Percentiles rank a stretch among this genome's conserved stretches.
These are phyloP conservation scores for Andrena fulva DNA, from an alignment of 2,888 invertebrate species.

Conservation along the genomic window DNA sequence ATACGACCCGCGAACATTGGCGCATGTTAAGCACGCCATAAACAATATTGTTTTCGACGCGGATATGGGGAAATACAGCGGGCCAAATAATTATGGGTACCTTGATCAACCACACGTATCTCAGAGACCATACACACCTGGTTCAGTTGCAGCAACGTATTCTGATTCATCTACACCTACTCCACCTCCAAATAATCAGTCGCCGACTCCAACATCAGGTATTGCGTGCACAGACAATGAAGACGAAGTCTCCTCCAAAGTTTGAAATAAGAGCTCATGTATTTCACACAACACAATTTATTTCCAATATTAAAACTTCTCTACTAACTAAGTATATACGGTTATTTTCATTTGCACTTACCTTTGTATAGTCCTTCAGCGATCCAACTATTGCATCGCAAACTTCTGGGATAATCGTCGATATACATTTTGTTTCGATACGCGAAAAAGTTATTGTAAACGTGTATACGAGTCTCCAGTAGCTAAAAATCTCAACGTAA, in stretches of 20 bases:
- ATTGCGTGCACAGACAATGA: too few relatives aligned
- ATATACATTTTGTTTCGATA: constrained; percentile 3
- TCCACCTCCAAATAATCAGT: too few relatives aligned
- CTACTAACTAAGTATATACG: not conserved
- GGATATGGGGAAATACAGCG: constrained; percentile 12
- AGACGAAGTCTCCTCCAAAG: too few relatives aligned
- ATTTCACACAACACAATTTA: too few relatives aligned
- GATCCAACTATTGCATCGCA: not conserved
- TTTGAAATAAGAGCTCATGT: too few relatives aligned
- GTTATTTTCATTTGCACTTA: not conserved
- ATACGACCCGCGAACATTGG: constrained; percentile 17
- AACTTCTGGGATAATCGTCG: not conserved
- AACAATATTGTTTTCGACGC: constrained; percentile 21
- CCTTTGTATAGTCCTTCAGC: not conserved
- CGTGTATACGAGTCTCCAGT: not conserved
- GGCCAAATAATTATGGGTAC: too few relatives aligned
- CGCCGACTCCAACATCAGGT: too few relatives aligned
- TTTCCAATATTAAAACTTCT: not conserved
- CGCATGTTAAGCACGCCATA: constrained; percentile 17
- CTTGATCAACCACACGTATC: too few relatives aligned
- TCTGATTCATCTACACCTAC: too few relatives aligned
- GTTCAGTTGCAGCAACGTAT: too few relatives aligned
- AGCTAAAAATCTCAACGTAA: constrained; percentile 5
- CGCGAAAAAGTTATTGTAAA: not conserved
- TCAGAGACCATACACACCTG: too few relatives aligned